Evolutionary conservation across 2,888 invertebrate genomes (phyloP), one percentile per base, ranked within the genome.

Genomic region (Thysanoteuthis rhombus): DNA sequence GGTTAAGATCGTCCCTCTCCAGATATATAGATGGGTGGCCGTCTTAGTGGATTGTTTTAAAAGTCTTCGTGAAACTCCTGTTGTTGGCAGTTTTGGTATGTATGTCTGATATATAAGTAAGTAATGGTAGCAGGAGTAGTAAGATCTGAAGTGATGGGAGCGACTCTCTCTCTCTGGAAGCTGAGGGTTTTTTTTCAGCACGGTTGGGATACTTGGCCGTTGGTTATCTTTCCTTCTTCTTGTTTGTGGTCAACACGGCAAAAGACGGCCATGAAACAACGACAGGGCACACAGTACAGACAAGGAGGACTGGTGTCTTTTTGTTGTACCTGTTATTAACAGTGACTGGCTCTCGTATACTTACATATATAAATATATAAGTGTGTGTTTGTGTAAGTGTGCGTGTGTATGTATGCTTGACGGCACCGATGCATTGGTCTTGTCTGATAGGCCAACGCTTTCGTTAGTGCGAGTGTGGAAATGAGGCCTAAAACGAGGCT

Each of bases 71-170:
- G n/a, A 75, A 75, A 75, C 75, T 75, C n/a, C n/a, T 75, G 75
- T 75, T 75, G 75, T 75, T 75, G 32, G 75, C 75, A 75, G 75
- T 75, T 75, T 75, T 75, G n/a, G 75, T 75, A 32, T 75, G 75
- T 75, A 75, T n/a, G 75, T 75, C 75, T 75, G 75, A 75, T 75
- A 75, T 75, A 75, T 75, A 75, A 75, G 75, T 75, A 75, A 75
- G 75, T 75, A 75, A 75, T 75, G 32, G 75, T n/a, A 75, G 75
- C n/a, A 75, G 75, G 75, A 75, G 75, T 75, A 75, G 75, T 75
- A n/a, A 75, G n/a, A 75, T n/a, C 75, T 75, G 75, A n/a, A 75
- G n/a, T n/a, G 75, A 75, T 75, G 75, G 75, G 75, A 75, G 75
- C 75, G n/a, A 75, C 75, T 75, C 28, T 58, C 32, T 75, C 75